These are phyloP conservation scores for Alviniconcha strummeri DNA, from an alignment of 2,888 invertebrate species.

Conservation along the genomic window DNA sequence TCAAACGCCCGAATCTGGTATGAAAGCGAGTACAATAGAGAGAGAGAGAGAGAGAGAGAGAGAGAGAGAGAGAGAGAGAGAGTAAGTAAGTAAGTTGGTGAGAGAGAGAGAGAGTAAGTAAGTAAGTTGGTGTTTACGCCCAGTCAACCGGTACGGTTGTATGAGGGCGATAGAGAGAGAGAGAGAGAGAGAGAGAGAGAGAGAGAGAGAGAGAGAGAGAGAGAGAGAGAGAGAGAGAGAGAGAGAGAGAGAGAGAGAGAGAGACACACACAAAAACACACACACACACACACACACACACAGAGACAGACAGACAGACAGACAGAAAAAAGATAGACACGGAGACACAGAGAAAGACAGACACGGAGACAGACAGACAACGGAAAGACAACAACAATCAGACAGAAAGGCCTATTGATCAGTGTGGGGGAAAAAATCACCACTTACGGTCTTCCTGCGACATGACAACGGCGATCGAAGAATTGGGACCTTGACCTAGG, in stretches of 20 bases:
- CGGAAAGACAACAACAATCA: too few relatives aligned
- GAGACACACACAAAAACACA: neutral
- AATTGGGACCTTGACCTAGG: conserved; percentile 88
- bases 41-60: neutral
- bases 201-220: neutral
- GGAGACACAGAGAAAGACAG: too few relatives aligned
- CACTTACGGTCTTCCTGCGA: conserved; percentile 63
- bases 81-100: too few relatives aligned
- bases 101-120: neutral
- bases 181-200: neutral
- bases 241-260: neutral
- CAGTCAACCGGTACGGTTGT: too few relatives aligned
- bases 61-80: neutral
- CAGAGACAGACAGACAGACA: too few relatives aligned
- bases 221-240: neutral
- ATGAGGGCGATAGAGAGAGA: neutral
- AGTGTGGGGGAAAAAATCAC: neutral
- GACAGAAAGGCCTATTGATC: too few relatives aligned
- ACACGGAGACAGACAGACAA: too few relatives aligned
- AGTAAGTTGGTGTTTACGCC: too few relatives aligned
- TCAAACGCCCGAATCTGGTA: too few relatives aligned
- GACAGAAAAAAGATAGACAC: too few relatives aligned
- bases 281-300: too few relatives aligned
- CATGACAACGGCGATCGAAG: conserved; percentile 80
- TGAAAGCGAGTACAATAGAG: neutral